Evolutionary conservation across 35 echinoderm and acorn worm genomes (phyloP), one percentile per base, ranked within the genome.

Genomic region (Apostichopus parvimensis): DNA sequence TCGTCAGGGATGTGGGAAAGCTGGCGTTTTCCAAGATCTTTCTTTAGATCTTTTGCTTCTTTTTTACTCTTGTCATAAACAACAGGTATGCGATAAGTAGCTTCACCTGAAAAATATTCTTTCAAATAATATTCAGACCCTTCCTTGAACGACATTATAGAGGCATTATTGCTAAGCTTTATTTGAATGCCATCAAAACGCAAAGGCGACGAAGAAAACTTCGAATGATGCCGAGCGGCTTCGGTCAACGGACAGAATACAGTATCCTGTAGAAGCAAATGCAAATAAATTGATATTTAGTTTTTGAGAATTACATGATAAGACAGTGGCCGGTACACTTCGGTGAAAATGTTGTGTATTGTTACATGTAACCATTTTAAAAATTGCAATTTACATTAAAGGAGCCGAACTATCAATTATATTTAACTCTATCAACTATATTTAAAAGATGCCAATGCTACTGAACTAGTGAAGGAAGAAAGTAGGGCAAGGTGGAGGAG

Each of bases 1-100:
- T 83, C 80, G 23, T 83, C 80, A 57, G 80, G 80, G 8, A 57
- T 83, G 18, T 83, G 80, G 18, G 54, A 83, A 6, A 57, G 57
- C 15, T 83, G 80, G 56, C 54, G 26, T 9, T 80, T 80, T 6
- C 54, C 26, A 54, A 54, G 17, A 53, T 80, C 7, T 55, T 56
- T 34, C 15, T 54, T 13, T 18, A 8, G 25, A 53, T 13, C 18
- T 53, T n/a, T n/a, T n/a, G n/a, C n/a, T n/a, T n/a, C n/a, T n/a
- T 55, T 54, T 34, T 12, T 17, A 54, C 6, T 18, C 34, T 34
- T 82, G n/a, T 15, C 79, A 82, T 17, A 53, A n/a, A 17, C n/a
- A 57, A 83, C 9, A 3, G 80, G 80, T n/a, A 83, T 45, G 6
- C 80, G 56, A 58, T 83, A 83, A 8, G 80, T 83, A 3, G 53